Percentiles rank a stretch among this genome's conserved stretches.
Conservation (phyloP, 2,797 vertebrate species). For the Adrianichthys oophorus region DNA sequence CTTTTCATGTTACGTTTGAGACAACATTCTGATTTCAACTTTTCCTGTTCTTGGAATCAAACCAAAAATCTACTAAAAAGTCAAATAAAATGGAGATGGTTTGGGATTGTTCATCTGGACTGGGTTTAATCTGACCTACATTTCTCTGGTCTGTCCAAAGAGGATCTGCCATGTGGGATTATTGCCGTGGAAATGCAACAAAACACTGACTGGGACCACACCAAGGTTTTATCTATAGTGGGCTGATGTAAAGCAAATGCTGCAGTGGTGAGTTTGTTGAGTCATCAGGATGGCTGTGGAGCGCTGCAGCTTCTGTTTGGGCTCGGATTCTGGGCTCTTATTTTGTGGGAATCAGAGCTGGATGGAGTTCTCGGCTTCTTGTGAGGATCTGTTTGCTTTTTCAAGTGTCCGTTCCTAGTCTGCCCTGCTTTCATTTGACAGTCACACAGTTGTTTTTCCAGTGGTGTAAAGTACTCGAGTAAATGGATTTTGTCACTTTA, state of each 20-base stretch:
- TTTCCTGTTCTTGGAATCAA: too few species aligned
- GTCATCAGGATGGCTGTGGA: conserved; percentile 46
- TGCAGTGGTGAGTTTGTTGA: conserved; percentile 34
- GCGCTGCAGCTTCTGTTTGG: conserved; percentile 43
- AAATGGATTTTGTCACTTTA: too few species aligned
- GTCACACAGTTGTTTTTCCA: too few species aligned
- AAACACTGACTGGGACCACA: conserved; percentile 24
- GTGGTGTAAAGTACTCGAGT: too few species aligned
- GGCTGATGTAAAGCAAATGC: neutral
- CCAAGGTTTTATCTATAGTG: too few species aligned
- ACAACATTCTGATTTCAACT: too few species aligned
- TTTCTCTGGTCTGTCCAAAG: conserved; percentile 48
- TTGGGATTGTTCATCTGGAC: conserved; percentile 8
- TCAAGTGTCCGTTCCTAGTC: too few species aligned
- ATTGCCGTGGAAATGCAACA: conserved; percentile 30
- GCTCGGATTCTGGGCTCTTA: conserved; percentile 2
- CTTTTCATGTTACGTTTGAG: too few species aligned
- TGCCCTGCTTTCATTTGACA: too few species aligned
- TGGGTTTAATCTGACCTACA: conserved; percentile 68
- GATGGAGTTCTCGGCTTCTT: too few species aligned
- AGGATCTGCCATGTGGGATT: conserved; percentile 67
- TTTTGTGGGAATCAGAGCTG: neutral
- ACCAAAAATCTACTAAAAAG: conserved; percentile 8
- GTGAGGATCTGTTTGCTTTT: too few species aligned
- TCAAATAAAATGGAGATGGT: conserved; percentile 18